phyloP scores from a whole-genome alignment of 2,113 vertebrate species.

The Oceanites oceanicus region DNA sequence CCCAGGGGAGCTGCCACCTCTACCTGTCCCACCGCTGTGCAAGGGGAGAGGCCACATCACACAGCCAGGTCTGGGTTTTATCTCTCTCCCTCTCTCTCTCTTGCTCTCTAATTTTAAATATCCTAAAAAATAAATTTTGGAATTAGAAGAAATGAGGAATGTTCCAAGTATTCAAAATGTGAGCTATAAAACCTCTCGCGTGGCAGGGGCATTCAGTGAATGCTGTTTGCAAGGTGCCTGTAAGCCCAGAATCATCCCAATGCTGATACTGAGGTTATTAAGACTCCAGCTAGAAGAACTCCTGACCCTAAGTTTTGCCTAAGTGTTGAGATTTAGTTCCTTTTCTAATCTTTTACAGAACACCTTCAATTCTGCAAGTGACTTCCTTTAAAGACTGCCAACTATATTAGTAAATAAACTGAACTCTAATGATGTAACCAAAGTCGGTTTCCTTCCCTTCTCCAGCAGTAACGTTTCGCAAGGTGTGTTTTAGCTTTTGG shows the following conservation, averaged over 20 bases:
- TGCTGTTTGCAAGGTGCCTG: conserved; percentile 26
- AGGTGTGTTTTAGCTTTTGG: conserved; percentile 37
- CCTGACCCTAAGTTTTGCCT: conserved; percentile 29
- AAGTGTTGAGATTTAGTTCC: not conserved
- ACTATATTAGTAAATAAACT: conserved; percentile 68
- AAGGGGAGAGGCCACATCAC: not conserved
- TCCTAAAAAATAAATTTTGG: conserved; percentile 55
- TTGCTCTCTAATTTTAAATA: not conserved
- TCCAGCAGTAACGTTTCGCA: conserved; percentile 32
- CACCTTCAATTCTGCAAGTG: conserved; percentile 56
- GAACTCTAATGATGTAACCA: conserved; percentile 69
- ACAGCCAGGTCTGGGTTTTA: not conserved
- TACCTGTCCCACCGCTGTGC: not conserved
- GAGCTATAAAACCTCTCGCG: conserved; percentile 28
- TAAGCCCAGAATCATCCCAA: not conserved
- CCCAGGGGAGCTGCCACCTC: not conserved
- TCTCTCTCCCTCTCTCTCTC: not conserved
- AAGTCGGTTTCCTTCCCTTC: conserved; percentile 53
- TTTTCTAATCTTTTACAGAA: not conserved
- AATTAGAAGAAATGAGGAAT: conserved; percentile 73
- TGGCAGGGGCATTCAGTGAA: conserved; percentile 5
- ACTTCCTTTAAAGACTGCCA: conserved; percentile 69
- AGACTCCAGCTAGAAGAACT: conserved; percentile 54
- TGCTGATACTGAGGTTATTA: conserved; percentile 23
- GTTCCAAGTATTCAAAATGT: conserved; percentile 70